Base-by-base conservation (phyloP, 2,113 vertebrate species). In the Petrocephalus microphthalmus region DNA sequence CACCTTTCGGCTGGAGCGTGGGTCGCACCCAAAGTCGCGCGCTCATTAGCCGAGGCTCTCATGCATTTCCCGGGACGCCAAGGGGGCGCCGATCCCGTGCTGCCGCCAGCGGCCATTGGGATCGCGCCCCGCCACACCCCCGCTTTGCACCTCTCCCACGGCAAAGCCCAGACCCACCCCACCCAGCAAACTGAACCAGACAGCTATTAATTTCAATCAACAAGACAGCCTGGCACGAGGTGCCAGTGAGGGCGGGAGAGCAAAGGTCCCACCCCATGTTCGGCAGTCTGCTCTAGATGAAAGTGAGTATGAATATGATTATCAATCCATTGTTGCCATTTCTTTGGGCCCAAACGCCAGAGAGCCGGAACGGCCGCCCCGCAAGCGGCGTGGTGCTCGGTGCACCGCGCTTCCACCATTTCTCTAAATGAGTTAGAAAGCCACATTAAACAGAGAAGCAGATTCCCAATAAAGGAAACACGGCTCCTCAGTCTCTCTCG, bases 81-180 rank as follows among this genome's bases (percentile, higher is more conserved):
- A 5, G 64, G 25, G 88, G 45, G 89, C 71, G 88, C 84, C 52
- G 88, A 90, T 88, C 88, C 84, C 87, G 29, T 54, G n/a, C 64
- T 22, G 83, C 13, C n/a, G 67, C 87, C 90, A 89, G 87, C 33
- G 85, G 88, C 90, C 89, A 92, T 92, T 90, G 89, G 87, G 52
- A 90, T 90, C 87, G 88, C 56, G 82, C 84, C 84, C 49, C 84
- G n/a, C n/a, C n/a, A n/a, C n/a, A n/a, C n/a, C n/a, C n/a, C n/a
- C n/a, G n/a, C n/a, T n/a, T 54, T 37, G 10, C n/a, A n/a, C 17
- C 5, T 20, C 85, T 83, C 22, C 83, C 57, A 87, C 51, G 45
- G 74, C 87, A 88, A 85, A 85, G 7, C 71, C 83, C 87, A 86
- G 42, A 5, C 37, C 33, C 11, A 52, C 85, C 87, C 22, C 17